Conservation (phyloP, 2,888 invertebrate species). For the Apamea anceps region DNA sequence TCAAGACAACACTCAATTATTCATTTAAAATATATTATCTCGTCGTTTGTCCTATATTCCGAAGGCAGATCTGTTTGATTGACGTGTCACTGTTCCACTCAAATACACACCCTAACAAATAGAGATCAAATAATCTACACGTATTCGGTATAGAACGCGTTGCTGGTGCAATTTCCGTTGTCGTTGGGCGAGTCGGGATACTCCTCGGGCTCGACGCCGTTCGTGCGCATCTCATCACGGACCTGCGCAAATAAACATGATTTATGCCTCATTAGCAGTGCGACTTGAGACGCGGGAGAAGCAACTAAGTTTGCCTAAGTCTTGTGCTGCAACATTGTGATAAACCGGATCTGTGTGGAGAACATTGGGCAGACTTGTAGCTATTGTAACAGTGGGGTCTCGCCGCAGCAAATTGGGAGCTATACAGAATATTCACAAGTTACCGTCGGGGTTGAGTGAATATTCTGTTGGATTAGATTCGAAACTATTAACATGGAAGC, state of each 20-base stretch:
- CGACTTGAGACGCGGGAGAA: neutral
- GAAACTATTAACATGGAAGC: neutral
- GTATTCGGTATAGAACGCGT: slow-evolving; percentile 88
- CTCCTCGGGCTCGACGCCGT: slow-evolving; percentile 91
- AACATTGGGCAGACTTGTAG: neutral
- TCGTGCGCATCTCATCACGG: slow-evolving; percentile 91
- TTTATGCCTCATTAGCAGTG: slow-evolving; percentile 10
- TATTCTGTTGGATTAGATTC: slow-evolving; percentile 2
- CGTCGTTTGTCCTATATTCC: neutral
- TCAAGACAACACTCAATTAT: neutral
- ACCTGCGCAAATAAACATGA: slow-evolving; percentile 78
- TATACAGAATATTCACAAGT: neutral
- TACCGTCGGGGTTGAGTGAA: neutral
- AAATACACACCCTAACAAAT: slow-evolving; percentile 4
- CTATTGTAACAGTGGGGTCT: neutral
- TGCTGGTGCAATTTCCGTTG: slow-evolving; percentile 91
- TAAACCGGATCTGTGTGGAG: neutral
- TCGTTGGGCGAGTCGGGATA: slow-evolving; percentile 90
- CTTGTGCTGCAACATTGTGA: neutral
- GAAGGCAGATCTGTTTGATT: slow-evolving; percentile 3
- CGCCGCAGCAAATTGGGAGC: neutral
- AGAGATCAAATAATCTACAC: slow-evolving; percentile 70
- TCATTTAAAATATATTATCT: neutral
- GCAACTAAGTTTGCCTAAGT: neutral
- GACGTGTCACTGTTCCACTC: neutral